Percentiles rank a stretch among this genome's conserved stretches.
Conservation (phyloP, 2,888 invertebrate genomes). For the Tridacna crocea region DNA sequence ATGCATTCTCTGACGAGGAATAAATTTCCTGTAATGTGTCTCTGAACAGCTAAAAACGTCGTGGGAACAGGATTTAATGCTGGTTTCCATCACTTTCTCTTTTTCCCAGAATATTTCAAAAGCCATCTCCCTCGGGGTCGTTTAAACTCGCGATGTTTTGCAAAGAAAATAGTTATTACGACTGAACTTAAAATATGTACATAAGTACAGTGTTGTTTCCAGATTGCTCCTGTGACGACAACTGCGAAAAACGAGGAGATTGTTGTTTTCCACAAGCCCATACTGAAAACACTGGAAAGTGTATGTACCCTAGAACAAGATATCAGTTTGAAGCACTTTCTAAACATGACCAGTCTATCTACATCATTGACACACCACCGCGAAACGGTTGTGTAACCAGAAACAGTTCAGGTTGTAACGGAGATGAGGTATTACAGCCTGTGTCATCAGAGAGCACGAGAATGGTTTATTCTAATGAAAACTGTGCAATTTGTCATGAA, state of each 20-base stretch:
- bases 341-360: neutral
- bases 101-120: no score
- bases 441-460: neutral
- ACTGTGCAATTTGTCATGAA: slow-evolving; percentile 8
- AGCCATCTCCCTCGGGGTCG: no score
- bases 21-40: no score
- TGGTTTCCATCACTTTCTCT: no score
- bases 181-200: no score
- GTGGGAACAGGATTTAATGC: no score
- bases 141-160: no score
- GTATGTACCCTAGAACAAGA: slow-evolving; percentile 11
- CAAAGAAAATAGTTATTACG: no score
- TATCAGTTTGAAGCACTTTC: neutral
- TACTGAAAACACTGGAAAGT: neutral
- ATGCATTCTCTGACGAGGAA: no score
- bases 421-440: neutral
- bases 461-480: neutral
- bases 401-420: neutral
- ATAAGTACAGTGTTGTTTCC: neutral
- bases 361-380: slow-evolving; percentile 1
- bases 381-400: neutral
- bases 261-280: slow-evolving; percentile 4
- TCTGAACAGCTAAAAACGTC: no score
- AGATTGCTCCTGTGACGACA: slow-evolving; percentile 7
- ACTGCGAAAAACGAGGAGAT: neutral